phyloP scores from a whole-genome alignment of 2,113 vertebrate species.

The Nymphicus hollandicus region DNA sequence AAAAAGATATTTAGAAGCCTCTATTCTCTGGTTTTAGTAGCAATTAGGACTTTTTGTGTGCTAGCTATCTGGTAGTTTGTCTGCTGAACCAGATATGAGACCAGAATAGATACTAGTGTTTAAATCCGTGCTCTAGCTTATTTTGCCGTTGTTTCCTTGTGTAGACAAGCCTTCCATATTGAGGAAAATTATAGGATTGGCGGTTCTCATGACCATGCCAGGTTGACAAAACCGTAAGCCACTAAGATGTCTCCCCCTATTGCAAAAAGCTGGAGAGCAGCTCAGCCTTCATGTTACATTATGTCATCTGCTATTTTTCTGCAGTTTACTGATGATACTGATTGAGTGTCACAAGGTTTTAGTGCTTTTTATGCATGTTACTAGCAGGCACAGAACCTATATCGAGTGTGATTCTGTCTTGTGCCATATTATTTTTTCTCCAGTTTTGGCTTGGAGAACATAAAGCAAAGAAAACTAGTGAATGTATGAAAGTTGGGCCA shows the following conservation, averaged over 20 bases:
- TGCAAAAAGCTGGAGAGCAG: background rate
- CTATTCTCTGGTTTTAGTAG: background rate
- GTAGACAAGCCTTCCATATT: rapidly evolving
- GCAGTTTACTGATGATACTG: background rate
- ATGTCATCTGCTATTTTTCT: background rate
- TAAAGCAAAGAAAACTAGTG: background rate
- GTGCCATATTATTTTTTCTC: background rate
- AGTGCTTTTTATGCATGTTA: background rate
- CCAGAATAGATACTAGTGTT: background rate
- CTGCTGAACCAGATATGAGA: background rate
- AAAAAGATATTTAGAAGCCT: background rate
- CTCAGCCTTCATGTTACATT: background rate
- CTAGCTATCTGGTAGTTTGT: background rate
- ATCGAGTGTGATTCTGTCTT: background rate
- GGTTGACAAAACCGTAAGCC: background rate
- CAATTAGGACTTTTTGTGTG: background rate
- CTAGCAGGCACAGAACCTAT: rapidly evolving
- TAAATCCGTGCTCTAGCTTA: background rate
- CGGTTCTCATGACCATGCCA: background rate
- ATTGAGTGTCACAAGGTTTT: background rate
- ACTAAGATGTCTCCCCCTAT: background rate
- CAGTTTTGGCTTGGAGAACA: background rate
- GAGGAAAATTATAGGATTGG: background rate
- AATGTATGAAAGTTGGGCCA: background rate
- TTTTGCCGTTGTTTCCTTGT: background rate